Evolutionary conservation across 2,113 vertebrate genomes (phyloP), one percentile per base, ranked within the genome.

Genomic region (Pterocles orientalis): DNA sequence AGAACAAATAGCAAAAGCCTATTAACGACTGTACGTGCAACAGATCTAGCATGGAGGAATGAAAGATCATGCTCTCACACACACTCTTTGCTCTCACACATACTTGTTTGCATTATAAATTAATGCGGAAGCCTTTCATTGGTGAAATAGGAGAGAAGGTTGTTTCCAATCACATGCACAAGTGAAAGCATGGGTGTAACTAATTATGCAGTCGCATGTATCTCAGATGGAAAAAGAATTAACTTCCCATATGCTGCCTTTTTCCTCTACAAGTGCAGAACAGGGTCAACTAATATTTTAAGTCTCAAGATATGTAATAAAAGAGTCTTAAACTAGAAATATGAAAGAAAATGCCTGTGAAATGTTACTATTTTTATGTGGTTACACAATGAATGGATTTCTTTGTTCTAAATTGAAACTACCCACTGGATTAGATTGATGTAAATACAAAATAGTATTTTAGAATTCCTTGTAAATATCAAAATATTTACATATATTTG

Each of bases 141-240:
- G 95, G 86, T 92, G 94, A 96, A 93, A 94, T n/a, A 24, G 86
- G 64, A 94, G 82, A 95, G 69, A 26, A 24, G 56, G 79, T 94
- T 91, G 10, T 95, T 96, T 88, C 86, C 90, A 88, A 91, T 94
- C 86, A 89, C 83, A 90, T 60, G 41, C 72, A 79, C 71, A 71
- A 82, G 34, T 14, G 18, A 93, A 93, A 75, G 86, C 86, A 91
- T 43, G 75, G 86, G 60, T 94, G 86, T 92, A 92, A 78, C 77
- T 93, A 82, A 94, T 95, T 96, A 95, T 61, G 69, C 86, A 94
- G 88, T 72, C 51, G 48, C 45, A 93, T 41, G 48, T 84, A 45
- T 76, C 48, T 96, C 86, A 68, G 58, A 93, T 61, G 61, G 82
- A 94, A 93, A 92, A 81, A 1, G 2, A 36, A 93, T 94, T 95